Percentiles rank a stretch among this genome's conserved stretches.
Evolutionary conservation across 2,113 vertebrate genomes (phyloP).

Genomic region (Platysteira castanea): DNA sequence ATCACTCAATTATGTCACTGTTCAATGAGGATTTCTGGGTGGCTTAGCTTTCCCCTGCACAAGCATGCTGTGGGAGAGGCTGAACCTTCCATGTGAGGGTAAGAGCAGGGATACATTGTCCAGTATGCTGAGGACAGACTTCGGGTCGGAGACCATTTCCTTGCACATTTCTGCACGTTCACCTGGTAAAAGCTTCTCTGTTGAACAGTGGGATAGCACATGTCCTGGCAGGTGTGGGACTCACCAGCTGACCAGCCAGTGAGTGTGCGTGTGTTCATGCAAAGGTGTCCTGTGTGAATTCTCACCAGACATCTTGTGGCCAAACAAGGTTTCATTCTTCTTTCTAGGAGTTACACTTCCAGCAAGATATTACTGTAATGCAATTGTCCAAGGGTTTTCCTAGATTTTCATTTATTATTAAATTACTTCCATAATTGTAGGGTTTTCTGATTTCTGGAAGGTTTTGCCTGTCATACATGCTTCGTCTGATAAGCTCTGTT

Average conservation of each 20-base stretch:
- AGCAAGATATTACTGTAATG: neutral
- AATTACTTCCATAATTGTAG: neutral
- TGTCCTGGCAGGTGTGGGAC: neutral
- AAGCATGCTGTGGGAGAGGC: neutral
- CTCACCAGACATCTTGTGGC: neutral
- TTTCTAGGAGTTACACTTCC: neutral
- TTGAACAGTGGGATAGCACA: rapidly evolving
- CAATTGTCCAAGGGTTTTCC: neutral
- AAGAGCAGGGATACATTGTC: neutral
- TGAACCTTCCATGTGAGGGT: neutral
- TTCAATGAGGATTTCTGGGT: neutral
- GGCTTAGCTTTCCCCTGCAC: neutral
- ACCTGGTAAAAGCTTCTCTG: neutral
- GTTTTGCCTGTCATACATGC: rapidly evolving
- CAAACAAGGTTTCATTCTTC: neutral
- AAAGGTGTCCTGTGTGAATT: neutral
- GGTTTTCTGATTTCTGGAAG: neutral
- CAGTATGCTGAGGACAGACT: neutral
- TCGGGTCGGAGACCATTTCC: rapidly evolving
- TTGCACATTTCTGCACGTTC: neutral
- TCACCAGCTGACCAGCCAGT: rapidly evolving
- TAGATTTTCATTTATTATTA: neutral
- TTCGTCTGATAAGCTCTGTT: neutral
- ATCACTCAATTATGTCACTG: neutral
- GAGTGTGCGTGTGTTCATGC: rapidly evolving